Percentiles rank a stretch among this genome's conserved stretches.
These are phyloP conservation scores for Morpho achilles DNA, from an alignment of 2,888 invertebrate species.

Conservation along the genomic window DNA sequence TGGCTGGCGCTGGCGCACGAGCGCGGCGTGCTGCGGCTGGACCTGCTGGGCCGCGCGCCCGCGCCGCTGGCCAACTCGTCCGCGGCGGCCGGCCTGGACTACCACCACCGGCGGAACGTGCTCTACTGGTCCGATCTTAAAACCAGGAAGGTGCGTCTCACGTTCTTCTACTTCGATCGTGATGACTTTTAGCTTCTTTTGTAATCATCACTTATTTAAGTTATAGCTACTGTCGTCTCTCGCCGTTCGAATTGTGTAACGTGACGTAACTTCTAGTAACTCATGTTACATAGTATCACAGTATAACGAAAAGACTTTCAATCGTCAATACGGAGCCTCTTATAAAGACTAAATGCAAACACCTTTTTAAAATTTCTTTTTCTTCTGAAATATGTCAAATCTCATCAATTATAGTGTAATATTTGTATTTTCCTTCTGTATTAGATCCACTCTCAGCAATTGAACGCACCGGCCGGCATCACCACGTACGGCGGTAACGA, in stretches of 20 bases:
- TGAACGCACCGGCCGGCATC: slow-evolving; percentile 63
- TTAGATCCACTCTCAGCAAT: slow-evolving; percentile 81
- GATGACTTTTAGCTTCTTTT: too few species aligned
- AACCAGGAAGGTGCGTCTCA: slow-evolving; percentile 83
- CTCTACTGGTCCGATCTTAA: slow-evolving; percentile 95
- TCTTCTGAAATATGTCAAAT: too few species aligned
- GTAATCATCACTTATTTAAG: too few species aligned
- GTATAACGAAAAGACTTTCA: too few species aligned
- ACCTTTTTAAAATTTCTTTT: too few species aligned
- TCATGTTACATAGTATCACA: too few species aligned
- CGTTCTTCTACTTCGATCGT: too few species aligned
- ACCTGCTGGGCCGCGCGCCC: slow-evolving; percentile 84
- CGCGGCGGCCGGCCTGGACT: slow-evolving; percentile 86
- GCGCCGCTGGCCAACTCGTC: slow-evolving; percentile 81
- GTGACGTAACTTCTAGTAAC: too few species aligned
- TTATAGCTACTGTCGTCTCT: too few species aligned
- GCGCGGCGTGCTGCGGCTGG: slow-evolving; percentile 82
- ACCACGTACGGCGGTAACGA: slow-evolving; percentile 78
- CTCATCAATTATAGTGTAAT: neutral
- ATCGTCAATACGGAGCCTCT: too few species aligned
- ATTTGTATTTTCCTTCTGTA: slow-evolving; percentile 19
- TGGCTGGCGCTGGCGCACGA: slow-evolving; percentile 78
- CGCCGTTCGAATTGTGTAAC: too few species aligned
- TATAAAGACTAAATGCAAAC: too few species aligned
- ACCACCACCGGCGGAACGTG: slow-evolving; percentile 86